Percentiles rank a stretch among this genome's conserved stretches.
Evolutionary conservation across 1,140 invertebrate genomes (phyloP).

Genomic region (Bombus waltoni): DNA sequence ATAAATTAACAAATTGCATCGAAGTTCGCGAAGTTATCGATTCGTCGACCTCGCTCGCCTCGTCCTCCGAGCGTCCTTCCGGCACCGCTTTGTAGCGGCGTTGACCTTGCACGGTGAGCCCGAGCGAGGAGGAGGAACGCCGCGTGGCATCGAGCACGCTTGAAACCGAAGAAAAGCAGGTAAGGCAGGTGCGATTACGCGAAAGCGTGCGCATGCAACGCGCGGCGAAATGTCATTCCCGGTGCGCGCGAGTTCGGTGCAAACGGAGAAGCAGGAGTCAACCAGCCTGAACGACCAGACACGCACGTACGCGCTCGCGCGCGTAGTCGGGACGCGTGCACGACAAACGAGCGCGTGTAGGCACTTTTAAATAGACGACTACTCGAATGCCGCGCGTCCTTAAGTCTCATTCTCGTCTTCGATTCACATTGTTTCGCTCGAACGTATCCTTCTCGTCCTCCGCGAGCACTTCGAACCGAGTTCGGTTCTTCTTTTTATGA

Average conservation of each 20-base stretch:
- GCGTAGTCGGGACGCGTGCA: conserved; percentile 17
- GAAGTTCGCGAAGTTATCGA: conserved; percentile 51
- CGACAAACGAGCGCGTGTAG: background rate
- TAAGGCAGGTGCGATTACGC: conserved; percentile 72
- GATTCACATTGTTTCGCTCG: background rate
- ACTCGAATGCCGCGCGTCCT: background rate
- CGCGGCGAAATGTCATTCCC: conserved; percentile 72
- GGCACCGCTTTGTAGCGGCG: background rate
- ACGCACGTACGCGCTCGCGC: conserved; percentile 48
- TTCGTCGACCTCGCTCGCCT: conserved; percentile 28
- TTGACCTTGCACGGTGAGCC: background rate
- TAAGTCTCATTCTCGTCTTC: background rate
- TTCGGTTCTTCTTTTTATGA: background rate
- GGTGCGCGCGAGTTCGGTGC: conserved; percentile 41
- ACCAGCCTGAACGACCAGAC: conserved; percentile 60
- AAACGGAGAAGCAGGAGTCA: conserved; percentile 42
- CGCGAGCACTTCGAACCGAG: background rate
- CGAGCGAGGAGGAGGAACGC: background rate
- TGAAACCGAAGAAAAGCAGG: conserved; percentile 29
- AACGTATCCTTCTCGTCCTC: background rate
- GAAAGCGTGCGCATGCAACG: conserved; percentile 64
- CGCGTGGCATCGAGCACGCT: conserved; percentile 12
- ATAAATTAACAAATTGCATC: background rate
- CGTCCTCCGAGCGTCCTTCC: conserved; percentile 22
- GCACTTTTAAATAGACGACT: conserved; percentile 5